Base-by-base conservation (phyloP, 2,888 invertebrate genomes). In the Salticus scenicus region DNA sequence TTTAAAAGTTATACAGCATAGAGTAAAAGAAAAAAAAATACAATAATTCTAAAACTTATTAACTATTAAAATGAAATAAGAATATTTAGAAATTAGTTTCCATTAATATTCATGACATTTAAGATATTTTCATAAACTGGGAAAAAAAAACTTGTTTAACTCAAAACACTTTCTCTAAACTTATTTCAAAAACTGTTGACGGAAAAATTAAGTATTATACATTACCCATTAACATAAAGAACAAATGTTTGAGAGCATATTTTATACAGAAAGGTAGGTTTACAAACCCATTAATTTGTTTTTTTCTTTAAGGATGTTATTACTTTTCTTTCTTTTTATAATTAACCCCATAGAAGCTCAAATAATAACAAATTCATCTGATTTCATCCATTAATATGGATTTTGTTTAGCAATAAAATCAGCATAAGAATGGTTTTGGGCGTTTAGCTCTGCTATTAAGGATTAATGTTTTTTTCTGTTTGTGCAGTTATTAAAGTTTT, bases 331-430 rank as follows among this genome's bases (percentile, higher is more conserved):
- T 47, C 14, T 47, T 47, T 47, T 17, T 17, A 17, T 57, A 57
- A 57, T 57, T 57, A 57, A 57, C 57, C 57, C 24, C 24, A 20
- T 24, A 24, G 57, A 57, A 57, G 57, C 57, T 57, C 17, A 57
- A 24, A 57, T 57, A 2, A 47, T 47, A 47, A 57, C 24, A 12
- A 57, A 8, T 24, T 20, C 24, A 57, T 24, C 57, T 57, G 57
- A 57, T 24, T 57, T 24, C 4, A 5, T 24, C 57, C 57, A 57
- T 57, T 57, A 57, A 57, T 57, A 57, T 57, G 57, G 57, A 57
- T 57, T 57, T 57, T 47, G 24, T 57, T 57, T 57, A 17, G 24
- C 14, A 57, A 57, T 57, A 24, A 57, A 57, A 57, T 57, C 57
- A 57, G 7, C 57, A 57, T 57, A 57, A 57, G 57, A 57, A 57